phyloP scores from a whole-genome alignment of 2,113 vertebrate species.

The Colinus virginianus region DNA sequence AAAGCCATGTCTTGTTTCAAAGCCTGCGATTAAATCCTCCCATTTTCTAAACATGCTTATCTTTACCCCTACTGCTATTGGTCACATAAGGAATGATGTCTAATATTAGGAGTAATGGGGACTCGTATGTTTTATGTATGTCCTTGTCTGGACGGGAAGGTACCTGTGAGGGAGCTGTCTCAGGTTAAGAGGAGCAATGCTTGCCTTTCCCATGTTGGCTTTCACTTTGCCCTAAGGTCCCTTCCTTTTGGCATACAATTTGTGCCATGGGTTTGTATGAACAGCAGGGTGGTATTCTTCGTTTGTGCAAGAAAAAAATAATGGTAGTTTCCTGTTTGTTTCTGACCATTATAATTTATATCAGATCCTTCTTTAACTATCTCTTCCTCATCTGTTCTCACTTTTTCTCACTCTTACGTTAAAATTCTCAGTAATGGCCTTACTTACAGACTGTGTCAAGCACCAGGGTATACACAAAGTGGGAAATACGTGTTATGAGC shows the following conservation, averaged over 20 bases:
- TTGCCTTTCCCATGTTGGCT: not conserved
- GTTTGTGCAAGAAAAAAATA: not conserved
- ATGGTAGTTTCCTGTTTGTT: not conserved
- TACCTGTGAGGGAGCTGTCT: not conserved
- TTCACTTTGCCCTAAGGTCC: not conserved
- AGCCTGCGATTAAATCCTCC: not conserved
- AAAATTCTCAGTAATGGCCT: not conserved
- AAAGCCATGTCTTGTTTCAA: not conserved
- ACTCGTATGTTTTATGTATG: not conserved
- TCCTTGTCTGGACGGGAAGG: not conserved
- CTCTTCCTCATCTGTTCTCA: not conserved
- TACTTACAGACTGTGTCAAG: not conserved
- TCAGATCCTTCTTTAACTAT: not conserved
- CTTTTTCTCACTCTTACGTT: not conserved
- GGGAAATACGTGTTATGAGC: fast-evolving
- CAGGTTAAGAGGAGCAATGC: not conserved
- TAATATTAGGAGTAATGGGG: not conserved
- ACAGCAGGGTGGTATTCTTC: not conserved
- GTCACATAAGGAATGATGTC: not conserved
- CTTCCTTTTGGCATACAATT: not conserved
- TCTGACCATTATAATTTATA: not conserved
- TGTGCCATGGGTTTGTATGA: fast-evolving
- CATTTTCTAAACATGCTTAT: not conserved
- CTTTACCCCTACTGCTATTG: not conserved
- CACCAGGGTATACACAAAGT: not conserved